Base-by-base conservation (phyloP, 1,140 invertebrate genomes). In the Ceratina calcarata region DNA sequence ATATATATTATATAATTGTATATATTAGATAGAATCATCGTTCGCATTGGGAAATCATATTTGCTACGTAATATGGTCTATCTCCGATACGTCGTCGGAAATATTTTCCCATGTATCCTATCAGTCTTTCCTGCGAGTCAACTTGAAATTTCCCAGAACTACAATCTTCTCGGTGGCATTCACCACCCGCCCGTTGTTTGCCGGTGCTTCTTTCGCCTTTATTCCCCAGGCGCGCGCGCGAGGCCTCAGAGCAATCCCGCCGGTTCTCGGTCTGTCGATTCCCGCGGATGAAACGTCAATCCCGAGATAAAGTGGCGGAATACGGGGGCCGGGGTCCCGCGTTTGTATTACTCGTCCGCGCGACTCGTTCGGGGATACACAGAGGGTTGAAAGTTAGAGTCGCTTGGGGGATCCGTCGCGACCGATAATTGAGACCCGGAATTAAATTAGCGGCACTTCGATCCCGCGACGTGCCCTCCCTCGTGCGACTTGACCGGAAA, bases 381-480 rank as follows among this genome's bases (percentile, higher is more conserved):
- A 18, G 49, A 32, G 53, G 68, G 55, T 13, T 58, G 83, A 77
- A 85, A 85, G 83, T 85, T 85, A 84, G 83, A 81, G 73, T 58
- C 73, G 82, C 55, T 55, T 20, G 24, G 83, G 82, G 83, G 73
- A 81, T 84, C 77, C 24, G 82, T 70, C 83, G 71, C 82, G 81
- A 53, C 82, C 82, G 83, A 89, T 89, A 90, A 90, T 89, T 89
- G 87, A 87, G 81, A 81, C 62, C 72, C 58, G 83, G 27, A 87
- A 90, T 89, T 89, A 88, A 90, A 89, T 88, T 88, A 88, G 86
- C 82, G 79, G 75, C 72, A 85, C 69, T 87, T 88, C 84, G 81
- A 85, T 85, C 84, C 69, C 78, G 66, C 64, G 75, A 67, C 55
- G 24, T 53, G 55, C n/a, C 16, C 2, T 84, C 77, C 79, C 80